phyloP scores from a whole-genome alignment of 2,797 vertebrate species.

The Xiphorhynchus erythropygius region DNA sequence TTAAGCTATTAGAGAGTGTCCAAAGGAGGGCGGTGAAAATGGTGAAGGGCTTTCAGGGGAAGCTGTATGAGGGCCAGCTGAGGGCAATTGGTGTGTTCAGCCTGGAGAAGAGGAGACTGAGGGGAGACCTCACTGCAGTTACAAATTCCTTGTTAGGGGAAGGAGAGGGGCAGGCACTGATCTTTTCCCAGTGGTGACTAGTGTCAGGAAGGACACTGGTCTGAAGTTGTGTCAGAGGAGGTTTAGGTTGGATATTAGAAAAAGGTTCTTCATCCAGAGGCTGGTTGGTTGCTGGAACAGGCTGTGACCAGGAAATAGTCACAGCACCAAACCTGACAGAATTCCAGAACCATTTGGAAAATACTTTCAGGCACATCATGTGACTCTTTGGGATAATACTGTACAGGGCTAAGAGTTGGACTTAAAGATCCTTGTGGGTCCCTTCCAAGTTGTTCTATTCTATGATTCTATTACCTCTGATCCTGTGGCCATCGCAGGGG shows the following conservation, averaged over 20 bases:
- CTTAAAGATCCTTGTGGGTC: not conserved
- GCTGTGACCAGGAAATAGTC: not conserved
- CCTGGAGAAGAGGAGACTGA: not conserved
- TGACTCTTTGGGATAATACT: not conserved
- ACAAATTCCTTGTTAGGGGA: not conserved
- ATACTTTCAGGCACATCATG: not conserved
- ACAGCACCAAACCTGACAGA: not conserved
- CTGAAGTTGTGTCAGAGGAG: not conserved
- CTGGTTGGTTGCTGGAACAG: not conserved
- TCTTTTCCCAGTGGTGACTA: not conserved
- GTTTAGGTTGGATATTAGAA: not conserved
- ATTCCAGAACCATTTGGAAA: not conserved
- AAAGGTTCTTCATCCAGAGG: not conserved
- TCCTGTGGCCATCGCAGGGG: rapidly evolving
- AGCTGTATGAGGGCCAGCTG: not conserved
- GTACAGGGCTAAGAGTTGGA: not conserved
- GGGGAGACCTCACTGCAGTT: not conserved
- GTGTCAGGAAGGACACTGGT: not conserved
- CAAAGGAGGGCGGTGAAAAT: not conserved
- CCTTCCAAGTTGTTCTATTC: not conserved
- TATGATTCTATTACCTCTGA: not conserved
- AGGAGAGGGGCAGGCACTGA: not conserved
- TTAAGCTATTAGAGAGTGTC: not conserved
- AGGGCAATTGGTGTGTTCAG: not conserved
- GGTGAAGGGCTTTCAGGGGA: not conserved